Conservation (phyloP, 1,140 invertebrate genomes). For the Drosophila serrata region DNA sequence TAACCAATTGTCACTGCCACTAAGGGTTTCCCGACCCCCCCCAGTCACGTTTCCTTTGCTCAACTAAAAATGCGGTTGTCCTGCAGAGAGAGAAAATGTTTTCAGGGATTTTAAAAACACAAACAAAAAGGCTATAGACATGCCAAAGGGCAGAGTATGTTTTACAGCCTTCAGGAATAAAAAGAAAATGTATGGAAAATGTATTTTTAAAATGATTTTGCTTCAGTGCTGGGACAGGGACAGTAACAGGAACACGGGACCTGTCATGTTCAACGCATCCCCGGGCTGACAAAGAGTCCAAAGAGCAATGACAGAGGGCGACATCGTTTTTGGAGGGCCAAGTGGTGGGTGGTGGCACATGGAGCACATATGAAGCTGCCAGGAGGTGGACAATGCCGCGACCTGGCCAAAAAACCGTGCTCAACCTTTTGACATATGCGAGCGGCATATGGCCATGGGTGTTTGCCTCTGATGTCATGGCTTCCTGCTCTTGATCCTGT, state of each 20-base stretch:
- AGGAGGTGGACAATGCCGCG: constrained; percentile 46
- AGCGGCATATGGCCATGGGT: constrained; percentile 5
- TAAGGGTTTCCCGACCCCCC: neutral
- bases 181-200: too few species aligned
- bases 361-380: constrained; percentile 3
- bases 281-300: constrained; percentile 19
- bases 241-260: constrained; percentile 18
- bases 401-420: constrained; percentile 27
- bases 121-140: too few species aligned
- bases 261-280: constrained; percentile 43
- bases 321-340: constrained; percentile 41
- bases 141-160: too few species aligned
- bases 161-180: too few species aligned
- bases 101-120: too few species aligned
- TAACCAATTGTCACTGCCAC: constrained; percentile 55
- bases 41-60: constrained; percentile 37
- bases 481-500: neutral
- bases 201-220: neutral
- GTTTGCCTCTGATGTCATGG: constrained; percentile 2
- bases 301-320: constrained; percentile 31
- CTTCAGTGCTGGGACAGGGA: constrained; percentile 15
- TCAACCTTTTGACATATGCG: constrained; percentile 47
- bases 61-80: constrained; percentile 6
- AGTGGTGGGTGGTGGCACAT: constrained; percentile 8
- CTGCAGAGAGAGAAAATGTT: constrained; percentile 6